A percentile compares a stretch with the other conserved stretches of the same genome.
These are phyloP conservation scores for Ondatra zibethicus DNA, from an alignment of 2,113 vertebrate species.

Conservation along the genomic window DNA sequence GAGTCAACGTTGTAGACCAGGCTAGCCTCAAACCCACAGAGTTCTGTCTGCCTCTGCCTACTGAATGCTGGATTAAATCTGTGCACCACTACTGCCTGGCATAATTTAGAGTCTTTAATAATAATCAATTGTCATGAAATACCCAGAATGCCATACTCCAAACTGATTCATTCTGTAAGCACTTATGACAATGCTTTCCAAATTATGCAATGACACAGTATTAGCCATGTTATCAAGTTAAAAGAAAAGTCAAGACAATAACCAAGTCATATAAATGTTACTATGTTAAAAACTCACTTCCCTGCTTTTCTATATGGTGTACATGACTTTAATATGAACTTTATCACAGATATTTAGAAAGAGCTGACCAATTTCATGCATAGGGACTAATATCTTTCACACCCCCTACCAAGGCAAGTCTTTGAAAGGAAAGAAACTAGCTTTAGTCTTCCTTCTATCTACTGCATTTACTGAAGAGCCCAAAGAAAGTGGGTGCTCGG, in stretches of 20 bases:
- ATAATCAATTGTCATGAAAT: conserved; percentile 16
- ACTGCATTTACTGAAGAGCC: background rate
- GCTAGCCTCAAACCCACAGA: too few species aligned
- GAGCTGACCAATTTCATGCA: conserved; percentile 22
- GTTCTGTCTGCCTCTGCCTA: too few species aligned
- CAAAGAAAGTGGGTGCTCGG: background rate
- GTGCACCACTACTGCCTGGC: too few species aligned
- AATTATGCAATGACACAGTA: conserved; percentile 8
- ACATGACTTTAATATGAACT: conserved; percentile 46
- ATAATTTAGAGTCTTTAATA: conserved; percentile 17
- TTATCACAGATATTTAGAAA: conserved; percentile 47
- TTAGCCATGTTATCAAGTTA: background rate
- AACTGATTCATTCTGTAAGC: background rate
- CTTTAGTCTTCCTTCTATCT: background rate
- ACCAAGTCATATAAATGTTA: background rate
- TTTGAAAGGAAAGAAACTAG: background rate
- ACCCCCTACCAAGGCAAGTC: background rate
- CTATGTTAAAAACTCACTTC: background rate
- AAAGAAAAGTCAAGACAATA: conserved; percentile 45
- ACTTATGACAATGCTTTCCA: conserved; percentile 15
- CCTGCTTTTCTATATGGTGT: background rate
- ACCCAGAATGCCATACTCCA: background rate
- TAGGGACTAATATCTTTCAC: conserved; percentile 17
- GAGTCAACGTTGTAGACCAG: too few species aligned
- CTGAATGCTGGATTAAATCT: too few species aligned